Conservation (phyloP, 2,888 invertebrate genomes). For the Helleia helle region DNA sequence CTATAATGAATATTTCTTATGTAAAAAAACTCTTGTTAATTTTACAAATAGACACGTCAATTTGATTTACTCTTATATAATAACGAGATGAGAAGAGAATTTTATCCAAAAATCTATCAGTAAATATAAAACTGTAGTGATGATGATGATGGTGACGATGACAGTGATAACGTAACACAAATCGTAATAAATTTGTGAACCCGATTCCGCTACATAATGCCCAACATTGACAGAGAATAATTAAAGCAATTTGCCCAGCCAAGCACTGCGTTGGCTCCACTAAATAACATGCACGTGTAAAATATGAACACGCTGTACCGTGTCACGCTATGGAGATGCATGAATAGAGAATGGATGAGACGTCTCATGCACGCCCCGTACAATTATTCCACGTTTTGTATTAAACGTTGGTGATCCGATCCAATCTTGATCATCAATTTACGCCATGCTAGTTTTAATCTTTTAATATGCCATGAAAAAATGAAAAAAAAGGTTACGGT, state of each 20-base stretch:
- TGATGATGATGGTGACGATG: too few relatives aligned
- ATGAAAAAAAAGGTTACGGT: too few relatives aligned
- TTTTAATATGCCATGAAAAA: too few relatives aligned
- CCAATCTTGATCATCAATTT: too few relatives aligned
- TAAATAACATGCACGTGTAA: neutral
- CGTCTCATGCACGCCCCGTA: neutral
- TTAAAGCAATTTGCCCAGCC: slow-evolving; percentile 7
- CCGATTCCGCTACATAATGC: slow-evolving; percentile 1
- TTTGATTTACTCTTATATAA: too few relatives aligned
- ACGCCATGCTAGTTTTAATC: too few relatives aligned
- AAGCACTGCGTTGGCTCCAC: neutral
- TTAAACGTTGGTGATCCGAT: neutral
- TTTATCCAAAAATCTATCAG: too few relatives aligned
- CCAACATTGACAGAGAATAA: slow-evolving; percentile 5
- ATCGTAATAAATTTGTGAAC: neutral
- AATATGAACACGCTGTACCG: slow-evolving; percentile 1
- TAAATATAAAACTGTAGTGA: too few relatives aligned
- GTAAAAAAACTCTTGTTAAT: too few relatives aligned
- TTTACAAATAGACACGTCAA: too few relatives aligned
- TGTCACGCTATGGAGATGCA: neutral
- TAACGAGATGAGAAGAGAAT: too few relatives aligned
- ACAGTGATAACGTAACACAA: slow-evolving; percentile 1
- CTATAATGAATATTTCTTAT: too few relatives aligned
- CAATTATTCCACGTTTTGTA: neutral
- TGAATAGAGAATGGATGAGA: neutral